These are phyloP conservation scores for Dicerorhinus sumatrensis DNA, from an alignment of 2,113 vertebrate genomes.

Conservation along the genomic window DNA sequence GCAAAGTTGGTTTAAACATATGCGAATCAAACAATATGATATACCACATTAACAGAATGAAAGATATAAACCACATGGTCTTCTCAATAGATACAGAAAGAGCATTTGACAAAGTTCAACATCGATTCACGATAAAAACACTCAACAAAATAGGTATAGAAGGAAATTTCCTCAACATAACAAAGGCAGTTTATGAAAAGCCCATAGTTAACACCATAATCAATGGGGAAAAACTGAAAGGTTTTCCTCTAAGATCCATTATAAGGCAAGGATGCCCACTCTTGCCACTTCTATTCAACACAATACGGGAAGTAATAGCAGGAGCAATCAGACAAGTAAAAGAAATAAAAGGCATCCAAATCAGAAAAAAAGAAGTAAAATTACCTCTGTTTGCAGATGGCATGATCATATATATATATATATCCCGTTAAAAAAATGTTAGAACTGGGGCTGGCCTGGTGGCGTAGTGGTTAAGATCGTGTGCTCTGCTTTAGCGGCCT, in stretches of 20 bases:
- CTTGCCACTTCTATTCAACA: background rate
- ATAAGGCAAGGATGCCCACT: background rate
- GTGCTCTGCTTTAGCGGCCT: no score
- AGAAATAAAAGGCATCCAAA: background rate
- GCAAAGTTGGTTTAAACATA: background rate
- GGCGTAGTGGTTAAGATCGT: no score
- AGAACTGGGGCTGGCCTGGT: background rate
- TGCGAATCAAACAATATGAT: background rate
- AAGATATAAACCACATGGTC: background rate
- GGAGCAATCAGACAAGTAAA: background rate
- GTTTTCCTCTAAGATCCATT: background rate
- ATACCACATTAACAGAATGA: background rate
- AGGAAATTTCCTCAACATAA: background rate
- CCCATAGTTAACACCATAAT: background rate
- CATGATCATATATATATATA: background rate
- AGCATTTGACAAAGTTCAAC: background rate
- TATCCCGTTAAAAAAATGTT: background rate
- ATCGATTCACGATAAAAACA: background rate
- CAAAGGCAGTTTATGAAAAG: background rate
- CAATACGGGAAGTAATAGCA: background rate
- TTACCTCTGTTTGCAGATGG: no score
- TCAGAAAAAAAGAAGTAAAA: background rate
- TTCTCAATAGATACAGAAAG: background rate
- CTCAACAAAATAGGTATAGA: background rate
- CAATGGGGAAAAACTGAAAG: background rate